Conservation (phyloP, 2,888 invertebrate species). For the Cyaniris semiargus region DNA sequence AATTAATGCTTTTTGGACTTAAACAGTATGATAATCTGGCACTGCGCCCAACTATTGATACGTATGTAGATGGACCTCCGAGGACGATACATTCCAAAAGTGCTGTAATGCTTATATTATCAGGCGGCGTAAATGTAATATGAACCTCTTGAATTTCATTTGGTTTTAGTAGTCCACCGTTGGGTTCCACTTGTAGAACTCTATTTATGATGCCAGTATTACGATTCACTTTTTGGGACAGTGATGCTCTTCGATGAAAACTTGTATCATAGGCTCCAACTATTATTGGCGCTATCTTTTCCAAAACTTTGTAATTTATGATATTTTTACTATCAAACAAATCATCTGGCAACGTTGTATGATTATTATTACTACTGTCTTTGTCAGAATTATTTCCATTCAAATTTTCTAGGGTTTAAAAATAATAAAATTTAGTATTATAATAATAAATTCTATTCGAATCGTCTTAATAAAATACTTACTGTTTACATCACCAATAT, state of each 20-base stretch:
- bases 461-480: not conserved
- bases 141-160: conserved; percentile 73
- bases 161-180: conserved; percentile 74
- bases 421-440: not conserved
- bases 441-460: not conserved
- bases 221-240: conserved; percentile 49
- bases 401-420: not conserved
- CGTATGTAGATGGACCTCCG: conserved; percentile 78
- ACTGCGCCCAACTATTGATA: conserved; percentile 74
- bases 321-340: conserved; percentile 43
- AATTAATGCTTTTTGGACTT: conserved; percentile 64
- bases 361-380: not conserved
- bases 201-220: conserved; percentile 56
- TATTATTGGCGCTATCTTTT: conserved; percentile 63
- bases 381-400: not conserved
- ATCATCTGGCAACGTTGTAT: conserved; percentile 38
- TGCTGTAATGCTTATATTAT: conserved; percentile 68
- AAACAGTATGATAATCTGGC: conserved; percentile 75
- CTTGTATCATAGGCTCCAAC: conserved; percentile 49
- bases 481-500: not conserved
- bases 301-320: conserved; percentile 47
- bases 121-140: conserved; percentile 70
- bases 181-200: conserved; percentile 69
- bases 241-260: conserved; percentile 64
- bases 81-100: conserved; percentile 74